Conservation (phyloP, 2,797 vertebrate species). For the Microctenopoma lineatum region DNA sequence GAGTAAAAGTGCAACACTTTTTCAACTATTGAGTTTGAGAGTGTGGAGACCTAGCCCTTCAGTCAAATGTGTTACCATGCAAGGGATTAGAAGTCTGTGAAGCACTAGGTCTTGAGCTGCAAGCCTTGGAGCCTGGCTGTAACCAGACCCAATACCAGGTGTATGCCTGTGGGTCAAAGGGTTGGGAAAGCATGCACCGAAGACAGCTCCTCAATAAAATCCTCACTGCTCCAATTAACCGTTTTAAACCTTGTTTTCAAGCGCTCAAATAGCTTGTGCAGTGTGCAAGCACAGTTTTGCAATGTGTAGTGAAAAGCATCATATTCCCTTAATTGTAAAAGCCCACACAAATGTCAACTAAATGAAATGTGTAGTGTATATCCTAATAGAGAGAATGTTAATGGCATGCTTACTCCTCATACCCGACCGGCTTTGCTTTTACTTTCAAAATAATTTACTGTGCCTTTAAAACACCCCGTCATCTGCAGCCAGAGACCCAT, state of each 20-base stretch:
- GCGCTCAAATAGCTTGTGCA: slow-evolving; percentile 41
- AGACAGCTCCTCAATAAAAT: slow-evolving; percentile 83
- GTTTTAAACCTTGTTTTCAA: slow-evolving; percentile 74
- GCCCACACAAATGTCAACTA: slow-evolving; percentile 78
- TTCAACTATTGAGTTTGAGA: slow-evolving; percentile 68
- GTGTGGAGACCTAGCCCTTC: slow-evolving; percentile 72
- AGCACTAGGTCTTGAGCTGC: slow-evolving; percentile 91
- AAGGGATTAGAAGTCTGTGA: slow-evolving; percentile 87
- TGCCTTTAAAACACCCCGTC: slow-evolving; percentile 84
- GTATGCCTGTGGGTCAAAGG: slow-evolving; percentile 94
- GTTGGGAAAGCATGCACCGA: slow-evolving; percentile 84
- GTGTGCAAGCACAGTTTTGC: slow-evolving; percentile 49
- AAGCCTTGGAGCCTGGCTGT: slow-evolving; percentile 86
- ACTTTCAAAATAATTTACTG: slow-evolving; percentile 88
- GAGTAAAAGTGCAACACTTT: slow-evolving; percentile 65
- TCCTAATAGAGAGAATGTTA: slow-evolving; percentile 82
- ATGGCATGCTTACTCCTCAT: slow-evolving; percentile 80
- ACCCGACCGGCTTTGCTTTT: slow-evolving; percentile 82
- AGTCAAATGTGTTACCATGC: slow-evolving; percentile 86
- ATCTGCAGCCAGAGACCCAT: slow-evolving; percentile 86
- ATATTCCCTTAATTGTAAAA: slow-evolving; percentile 74
- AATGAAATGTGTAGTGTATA: slow-evolving; percentile 80
- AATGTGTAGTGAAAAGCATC: slow-evolving; percentile 59
- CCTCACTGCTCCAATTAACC: slow-evolving; percentile 83
- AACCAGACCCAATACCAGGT: slow-evolving; percentile 96